A percentile compares a stretch with the other conserved stretches of the same genome.
phyloP scores from a whole-genome alignment of 1,140 invertebrate genomes.

The Drosophila melanica region DNA sequence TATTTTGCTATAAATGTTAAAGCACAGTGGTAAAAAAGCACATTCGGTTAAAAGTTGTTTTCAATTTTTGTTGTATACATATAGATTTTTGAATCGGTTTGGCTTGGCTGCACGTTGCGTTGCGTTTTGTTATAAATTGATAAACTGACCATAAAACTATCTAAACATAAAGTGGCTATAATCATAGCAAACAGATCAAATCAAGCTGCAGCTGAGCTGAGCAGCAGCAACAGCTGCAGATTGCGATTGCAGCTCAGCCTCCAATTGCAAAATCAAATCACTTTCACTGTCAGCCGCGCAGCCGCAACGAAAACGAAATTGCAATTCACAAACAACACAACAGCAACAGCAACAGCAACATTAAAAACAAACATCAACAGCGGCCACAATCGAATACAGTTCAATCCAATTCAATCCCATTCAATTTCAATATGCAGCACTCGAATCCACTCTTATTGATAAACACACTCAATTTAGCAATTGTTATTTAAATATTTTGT shows the following conservation, averaged over 20 bases:
- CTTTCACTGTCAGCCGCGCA: conserved; percentile 75
- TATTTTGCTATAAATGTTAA: conserved; percentile 25
- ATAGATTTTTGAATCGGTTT: conserved; percentile 33
- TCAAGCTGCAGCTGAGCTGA: conserved; percentile 31
- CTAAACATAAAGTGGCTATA: conserved; percentile 48
- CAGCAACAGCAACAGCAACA: conserved; percentile 26
- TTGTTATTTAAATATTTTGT: conserved; percentile 31
- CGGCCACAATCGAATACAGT: conserved; percentile 31
- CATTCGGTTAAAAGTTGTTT: conserved; percentile 53
- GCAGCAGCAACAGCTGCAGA: conserved; percentile 10
- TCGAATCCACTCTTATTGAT: conserved; percentile 25
- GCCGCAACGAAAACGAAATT: conserved; percentile 48
- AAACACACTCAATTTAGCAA: conserved; percentile 44
- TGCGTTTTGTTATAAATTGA: conserved; percentile 36
- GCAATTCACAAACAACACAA: conserved; percentile 34
- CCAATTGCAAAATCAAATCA: conserved; percentile 83
- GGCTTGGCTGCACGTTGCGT: conserved; percentile 37
- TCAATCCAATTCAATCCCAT: conserved; percentile 27
- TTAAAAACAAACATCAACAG: conserved; percentile 19
- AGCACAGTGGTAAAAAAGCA: conserved; percentile 43
- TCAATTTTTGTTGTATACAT: conserved; percentile 55
- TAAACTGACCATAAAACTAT: conserved; percentile 27
- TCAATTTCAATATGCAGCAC: conserved; percentile 42
- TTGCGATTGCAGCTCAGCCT: conserved; percentile 42
- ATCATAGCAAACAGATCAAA: conserved; percentile 59